These are phyloP conservation scores for Crypturellus tataupa DNA, from an alignment of 2,797 vertebrate genomes.

Conservation along the genomic window DNA sequence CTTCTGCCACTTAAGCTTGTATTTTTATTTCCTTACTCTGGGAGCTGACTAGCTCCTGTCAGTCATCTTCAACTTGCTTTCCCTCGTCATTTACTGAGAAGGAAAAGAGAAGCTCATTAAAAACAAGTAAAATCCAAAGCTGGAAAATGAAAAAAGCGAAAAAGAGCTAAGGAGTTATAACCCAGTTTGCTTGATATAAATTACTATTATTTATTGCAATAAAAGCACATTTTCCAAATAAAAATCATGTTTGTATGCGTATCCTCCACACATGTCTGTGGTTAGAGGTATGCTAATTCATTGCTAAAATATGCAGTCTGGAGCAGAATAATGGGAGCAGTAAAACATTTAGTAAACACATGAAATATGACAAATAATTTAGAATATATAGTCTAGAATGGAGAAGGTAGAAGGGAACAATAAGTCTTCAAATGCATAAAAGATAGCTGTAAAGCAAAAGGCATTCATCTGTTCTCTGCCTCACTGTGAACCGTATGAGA, in stretches of 20 bases:
- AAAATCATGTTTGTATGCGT: background rate
- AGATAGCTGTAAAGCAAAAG: background rate
- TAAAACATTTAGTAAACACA: background rate
- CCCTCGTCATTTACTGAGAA: background rate
- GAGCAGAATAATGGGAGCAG: background rate
- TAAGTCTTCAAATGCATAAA: background rate
- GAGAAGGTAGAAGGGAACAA: background rate
- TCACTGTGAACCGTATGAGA: background rate
- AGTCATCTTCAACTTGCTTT: background rate
- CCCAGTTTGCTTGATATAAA: background rate
- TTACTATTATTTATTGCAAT: background rate
- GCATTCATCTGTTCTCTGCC: fast-evolving
- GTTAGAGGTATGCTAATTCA: background rate
- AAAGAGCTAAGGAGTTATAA: background rate
- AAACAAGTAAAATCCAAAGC: background rate
- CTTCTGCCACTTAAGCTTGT: background rate
- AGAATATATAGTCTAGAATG: background rate
- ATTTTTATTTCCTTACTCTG: background rate
- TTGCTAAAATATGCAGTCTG: background rate
- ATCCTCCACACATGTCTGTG: background rate
- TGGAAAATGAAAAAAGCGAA: fast-evolving
- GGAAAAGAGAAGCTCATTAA: background rate
- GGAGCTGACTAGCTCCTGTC: background rate
- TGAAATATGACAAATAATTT: background rate
- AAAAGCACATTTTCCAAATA: background rate